Evolutionary conservation across 2,113 vertebrate species (phyloP), one percentile per base, ranked within the genome.

Genomic region (Dissostichus mawsoni): DNA sequence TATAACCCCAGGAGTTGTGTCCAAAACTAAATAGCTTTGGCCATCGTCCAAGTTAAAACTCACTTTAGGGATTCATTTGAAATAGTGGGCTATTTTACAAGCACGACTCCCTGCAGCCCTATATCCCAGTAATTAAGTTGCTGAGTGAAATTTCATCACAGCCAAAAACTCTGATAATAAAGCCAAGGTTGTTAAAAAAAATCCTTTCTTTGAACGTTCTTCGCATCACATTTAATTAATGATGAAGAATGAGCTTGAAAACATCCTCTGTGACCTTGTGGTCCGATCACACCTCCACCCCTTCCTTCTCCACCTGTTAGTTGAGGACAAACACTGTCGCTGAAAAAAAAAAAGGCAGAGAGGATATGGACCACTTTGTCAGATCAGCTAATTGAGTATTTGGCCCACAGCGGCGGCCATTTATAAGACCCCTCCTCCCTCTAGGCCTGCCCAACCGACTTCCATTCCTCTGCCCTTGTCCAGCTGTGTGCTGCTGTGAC

Each of bases 361-460:
- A n/a, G 47, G 81, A 92, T 87, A 91, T 84, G 45, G 84, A 90
- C 81, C 85, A 81, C 90, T 94, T 92, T 94, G 93, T 94, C 93
- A 91, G 87, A 84, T 89, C 76, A 77, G 77, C 86, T 94, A 94
- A 94, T 92, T 94, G 93, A 94, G 91, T 93, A 92, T 94, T 94
- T 94, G 92, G 89, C 87, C 87, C 86, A 92, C 91, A 93, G 90
- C 90, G 72, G 78, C 72, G 74, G 83, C 87, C 90, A 94, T 94
- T 91, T 89, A 93, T 94, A 92, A 93, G 87, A 81, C 76, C 57
- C 81, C 74, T 81, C 87, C 72, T 67, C 73, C 81, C 84, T 72
- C 36, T 61, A 81, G 89, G 79, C 66, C 47, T 76, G 67, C 80
- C 76, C 82, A 52, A 71, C 66, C 67, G 23, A 72, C 58, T 80